Conservation (phyloP, 2,888 invertebrate genomes). For the Tipula helvola region DNA sequence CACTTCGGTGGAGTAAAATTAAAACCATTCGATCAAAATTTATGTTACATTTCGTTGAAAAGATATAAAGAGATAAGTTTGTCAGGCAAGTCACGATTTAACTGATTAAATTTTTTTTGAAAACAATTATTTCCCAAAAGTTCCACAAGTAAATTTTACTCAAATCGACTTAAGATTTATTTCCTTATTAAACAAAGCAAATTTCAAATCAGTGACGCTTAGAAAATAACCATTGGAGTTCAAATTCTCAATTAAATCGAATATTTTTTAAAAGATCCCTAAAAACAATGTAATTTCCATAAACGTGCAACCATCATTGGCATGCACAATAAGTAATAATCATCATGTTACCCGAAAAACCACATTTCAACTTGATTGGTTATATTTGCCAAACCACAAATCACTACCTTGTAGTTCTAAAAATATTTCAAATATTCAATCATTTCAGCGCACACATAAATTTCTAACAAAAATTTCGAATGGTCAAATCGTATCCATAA, state of each 20-base stretch:
- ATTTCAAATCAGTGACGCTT: background rate
- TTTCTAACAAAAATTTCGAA: background rate
- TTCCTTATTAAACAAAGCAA: too few relatives aligned
- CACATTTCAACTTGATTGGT: background rate
- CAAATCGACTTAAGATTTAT: too few relatives aligned
- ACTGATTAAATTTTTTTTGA: too few relatives aligned
- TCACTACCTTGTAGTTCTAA: background rate
- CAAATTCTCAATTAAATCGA: background rate
- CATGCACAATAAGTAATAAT: background rate
- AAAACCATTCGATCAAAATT: too few relatives aligned
- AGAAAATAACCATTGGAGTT: too few relatives aligned
- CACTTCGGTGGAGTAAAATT: too few relatives aligned
- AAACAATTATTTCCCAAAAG: too few relatives aligned
- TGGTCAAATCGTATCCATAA: background rate
- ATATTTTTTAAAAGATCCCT: background rate
- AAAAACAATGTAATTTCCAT: background rate
- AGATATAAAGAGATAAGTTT: too few relatives aligned
- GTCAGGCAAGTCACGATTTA: too few relatives aligned
- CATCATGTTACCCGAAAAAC: background rate
- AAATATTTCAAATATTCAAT: background rate
- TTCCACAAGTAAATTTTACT: too few relatives aligned
- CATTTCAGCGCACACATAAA: background rate
- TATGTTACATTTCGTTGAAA: too few relatives aligned
- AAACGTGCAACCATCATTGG: background rate
- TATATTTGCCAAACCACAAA: background rate